Percentiles rank a stretch among this genome's conserved stretches.
These are phyloP conservation scores for Sebastes itinus DNA, from an alignment of 2,797 vertebrate species.

Conservation along the genomic window DNA sequence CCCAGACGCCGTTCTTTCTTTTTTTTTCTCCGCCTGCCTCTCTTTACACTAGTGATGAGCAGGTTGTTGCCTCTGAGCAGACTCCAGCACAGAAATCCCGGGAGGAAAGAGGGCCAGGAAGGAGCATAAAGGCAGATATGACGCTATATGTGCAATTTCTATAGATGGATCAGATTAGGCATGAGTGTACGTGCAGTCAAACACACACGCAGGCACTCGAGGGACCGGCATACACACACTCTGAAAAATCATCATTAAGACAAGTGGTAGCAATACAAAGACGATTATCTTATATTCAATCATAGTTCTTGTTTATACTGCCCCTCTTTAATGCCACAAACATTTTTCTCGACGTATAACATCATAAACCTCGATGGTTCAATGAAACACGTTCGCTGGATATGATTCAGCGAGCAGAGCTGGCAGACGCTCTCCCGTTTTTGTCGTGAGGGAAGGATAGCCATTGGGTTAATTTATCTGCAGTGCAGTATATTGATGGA, in stretches of 20 bases:
- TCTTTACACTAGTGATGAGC: conserved; percentile 77
- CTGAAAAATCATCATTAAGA: conserved; percentile 22
- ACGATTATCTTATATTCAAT: conserved; percentile 4
- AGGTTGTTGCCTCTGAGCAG: conserved; percentile 77
- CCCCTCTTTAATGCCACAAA: conserved; percentile 4
- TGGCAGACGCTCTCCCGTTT: conserved; percentile 40
- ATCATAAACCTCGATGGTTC: conserved; percentile 27
- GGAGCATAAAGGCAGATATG: conserved; percentile 46
- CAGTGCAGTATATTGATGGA: conserved; percentile 74
- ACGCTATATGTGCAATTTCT: conserved; percentile 46
- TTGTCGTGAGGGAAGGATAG: conserved; percentile 47
- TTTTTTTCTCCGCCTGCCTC: conserved; percentile 29
- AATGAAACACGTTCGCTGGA: conserved; percentile 33
- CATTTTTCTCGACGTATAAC: not conserved
- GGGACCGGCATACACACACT: not conserved
- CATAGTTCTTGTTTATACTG: conserved; percentile 20
- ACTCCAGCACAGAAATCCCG: conserved; percentile 64
- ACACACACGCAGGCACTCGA: not conserved
- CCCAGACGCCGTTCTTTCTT: conserved; percentile 70
- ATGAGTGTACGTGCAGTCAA: conserved; percentile 9
- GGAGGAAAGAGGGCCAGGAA: conserved; percentile 48
- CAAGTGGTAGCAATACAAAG: conserved; percentile 6
- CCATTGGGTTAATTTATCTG: conserved; percentile 73
- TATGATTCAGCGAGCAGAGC: conserved; percentile 50
- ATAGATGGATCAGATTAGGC: conserved; percentile 45